Evolutionary conservation across 1,140 invertebrate genomes (phyloP).

Genomic region (Atta texana): DNA sequence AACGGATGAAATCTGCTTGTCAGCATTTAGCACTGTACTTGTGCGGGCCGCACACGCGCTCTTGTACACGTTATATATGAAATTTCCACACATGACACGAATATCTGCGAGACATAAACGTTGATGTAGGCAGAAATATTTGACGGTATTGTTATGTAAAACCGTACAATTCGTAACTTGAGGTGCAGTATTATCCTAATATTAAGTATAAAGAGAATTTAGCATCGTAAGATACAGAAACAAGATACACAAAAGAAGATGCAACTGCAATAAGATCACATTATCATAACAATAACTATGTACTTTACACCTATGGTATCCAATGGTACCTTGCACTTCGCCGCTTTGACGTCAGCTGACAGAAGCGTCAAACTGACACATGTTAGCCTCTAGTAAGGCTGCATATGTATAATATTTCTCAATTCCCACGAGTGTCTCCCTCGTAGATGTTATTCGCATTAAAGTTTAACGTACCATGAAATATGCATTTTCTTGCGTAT

Average conservation of each 20-base stretch:
- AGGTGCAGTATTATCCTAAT: not conserved
- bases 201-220: not conserved
- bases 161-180: not conserved
- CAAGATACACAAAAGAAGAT: not conserved
- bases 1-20: conserved; percentile 49
- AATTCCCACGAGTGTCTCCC: conserved; percentile 20
- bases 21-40: conserved; percentile 50
- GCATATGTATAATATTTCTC: conserved; percentile 28
- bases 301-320: not conserved
- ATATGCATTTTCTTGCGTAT: not conserved
- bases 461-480: conserved; percentile 41
- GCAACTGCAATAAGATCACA: not conserved
- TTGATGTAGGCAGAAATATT: not conserved
- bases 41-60: not conserved
- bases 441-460: conserved; percentile 1
- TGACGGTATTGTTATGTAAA: conserved; percentile 13
- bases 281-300: conserved; percentile 12
- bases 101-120: not conserved
- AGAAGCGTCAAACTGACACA: conserved; percentile 18
- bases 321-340: conserved; percentile 14
- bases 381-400: not conserved
- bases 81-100: conserved; percentile 16
- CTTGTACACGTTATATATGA: not conserved
- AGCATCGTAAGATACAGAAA: not conserved
- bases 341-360: conserved; percentile 29